Conservation (phyloP, 2,888 invertebrate species). For the Priocnemis perturbator region DNA sequence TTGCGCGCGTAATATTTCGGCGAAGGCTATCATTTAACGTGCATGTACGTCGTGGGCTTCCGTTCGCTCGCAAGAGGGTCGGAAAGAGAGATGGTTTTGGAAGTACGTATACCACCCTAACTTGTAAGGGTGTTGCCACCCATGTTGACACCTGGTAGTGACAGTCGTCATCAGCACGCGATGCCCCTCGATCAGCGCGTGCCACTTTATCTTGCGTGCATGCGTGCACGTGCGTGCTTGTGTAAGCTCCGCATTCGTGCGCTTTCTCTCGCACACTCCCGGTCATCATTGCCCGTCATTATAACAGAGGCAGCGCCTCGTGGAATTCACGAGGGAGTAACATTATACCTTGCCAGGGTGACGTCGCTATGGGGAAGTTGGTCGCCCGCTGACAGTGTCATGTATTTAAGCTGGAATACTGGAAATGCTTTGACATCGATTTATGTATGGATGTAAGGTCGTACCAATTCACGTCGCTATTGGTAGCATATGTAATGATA, state of each 20-base stretch:
- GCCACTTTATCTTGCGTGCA: conserved; percentile 40
- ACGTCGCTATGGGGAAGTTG: too few species aligned
- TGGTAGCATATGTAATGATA: too few species aligned
- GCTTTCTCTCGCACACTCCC: conserved; percentile 18
- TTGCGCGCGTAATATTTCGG: too few species aligned
- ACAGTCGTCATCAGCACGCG: conserved; percentile 59
- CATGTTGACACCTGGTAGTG: conserved; percentile 55
- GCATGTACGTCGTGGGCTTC: too few species aligned
- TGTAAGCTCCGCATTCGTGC: background rate
- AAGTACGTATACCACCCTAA: conserved; percentile 13
- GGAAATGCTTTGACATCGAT: too few species aligned
- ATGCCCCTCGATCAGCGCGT: conserved; percentile 43
- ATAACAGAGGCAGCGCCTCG: background rate
- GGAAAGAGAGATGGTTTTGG: conserved; percentile 4
- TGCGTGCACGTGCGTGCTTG: conserved; percentile 22
- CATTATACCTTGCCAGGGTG: too few species aligned
- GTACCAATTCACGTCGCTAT: too few species aligned
- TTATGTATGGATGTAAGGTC: too few species aligned
- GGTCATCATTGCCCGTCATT: conserved; percentile 10
- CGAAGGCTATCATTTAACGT: too few species aligned
- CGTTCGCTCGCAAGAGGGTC: background rate
- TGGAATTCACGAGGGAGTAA: too few species aligned
- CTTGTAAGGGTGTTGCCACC: conserved; percentile 17
- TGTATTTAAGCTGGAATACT: too few species aligned
- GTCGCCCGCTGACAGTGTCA: too few species aligned